These are phyloP conservation scores for Drosophila carrolli DNA, from an alignment of 1,140 invertebrate species.

Conservation along the genomic window DNA sequence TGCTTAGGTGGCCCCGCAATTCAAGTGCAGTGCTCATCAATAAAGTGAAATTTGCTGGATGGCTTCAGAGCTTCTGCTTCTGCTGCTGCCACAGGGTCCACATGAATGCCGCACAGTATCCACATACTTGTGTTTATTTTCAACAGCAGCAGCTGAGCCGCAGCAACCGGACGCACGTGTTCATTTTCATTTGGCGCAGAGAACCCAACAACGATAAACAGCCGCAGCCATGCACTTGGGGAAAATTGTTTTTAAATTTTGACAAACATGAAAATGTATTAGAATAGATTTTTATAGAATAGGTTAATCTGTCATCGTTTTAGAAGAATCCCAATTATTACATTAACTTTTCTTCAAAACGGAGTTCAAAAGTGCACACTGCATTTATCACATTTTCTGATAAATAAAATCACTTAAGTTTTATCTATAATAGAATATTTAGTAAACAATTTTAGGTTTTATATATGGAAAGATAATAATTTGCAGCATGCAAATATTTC, in stretches of 20 bases:
- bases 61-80: conserved; percentile 37
- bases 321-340: no score
- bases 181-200: conserved; percentile 82
- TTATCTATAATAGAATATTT: no score
- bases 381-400: no score
- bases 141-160: conserved; percentile 54
- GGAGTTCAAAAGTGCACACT: no score
- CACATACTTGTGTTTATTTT: conserved; percentile 51
- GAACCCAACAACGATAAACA: conserved; percentile 77
- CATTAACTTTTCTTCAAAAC: no score
- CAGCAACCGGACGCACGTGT: conserved; percentile 80
- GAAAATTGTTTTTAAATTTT: conserved; percentile 3
- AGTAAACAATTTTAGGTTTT: no score
- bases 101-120: conserved; percentile 45
- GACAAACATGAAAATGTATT: background rate
- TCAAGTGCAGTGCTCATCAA: conserved; percentile 77
- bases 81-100: conserved; percentile 34
- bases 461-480: no score
- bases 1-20: conserved; percentile 47
- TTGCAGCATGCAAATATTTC: no score
- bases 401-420: no score
- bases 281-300: no score
- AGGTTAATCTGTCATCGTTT: no score
- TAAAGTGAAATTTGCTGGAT: conserved; percentile 69
- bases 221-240: conserved; percentile 45